Evolutionary conservation across 2,888 invertebrate genomes (phyloP).

Genomic region (Helobdella robusta): DNA sequence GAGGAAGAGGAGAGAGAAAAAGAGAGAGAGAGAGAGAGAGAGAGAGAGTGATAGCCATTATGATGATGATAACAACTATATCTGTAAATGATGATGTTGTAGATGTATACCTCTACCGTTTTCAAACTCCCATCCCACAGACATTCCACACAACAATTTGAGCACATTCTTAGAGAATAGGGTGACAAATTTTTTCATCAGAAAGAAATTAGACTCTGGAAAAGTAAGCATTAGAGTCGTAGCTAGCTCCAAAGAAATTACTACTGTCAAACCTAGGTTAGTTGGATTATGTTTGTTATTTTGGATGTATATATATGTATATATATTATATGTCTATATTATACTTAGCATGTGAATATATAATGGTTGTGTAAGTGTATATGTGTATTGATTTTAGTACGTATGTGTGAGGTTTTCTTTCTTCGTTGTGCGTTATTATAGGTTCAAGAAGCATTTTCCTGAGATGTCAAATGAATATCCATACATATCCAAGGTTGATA

Average conservation of each 20-base stretch:
- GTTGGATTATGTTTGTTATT: background rate
- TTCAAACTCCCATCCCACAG: too few species aligned
- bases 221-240: constrained; percentile 5
- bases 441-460: constrained; percentile 22
- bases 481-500: constrained; percentile 21
- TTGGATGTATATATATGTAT: background rate
- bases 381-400: background rate
- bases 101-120: too few species aligned
- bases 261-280: constrained; percentile 18
- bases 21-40: too few species aligned
- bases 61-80: too few species aligned
- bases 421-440: background rate
- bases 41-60: too few species aligned
- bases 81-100: too few species aligned
- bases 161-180: constrained; percentile 17
- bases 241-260: constrained; percentile 11
- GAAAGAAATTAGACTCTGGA: background rate
- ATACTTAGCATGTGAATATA: background rate
- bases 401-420: background rate
- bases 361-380: background rate
- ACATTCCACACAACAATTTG: constrained; percentile 14
- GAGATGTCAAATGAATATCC: constrained; percentile 18
- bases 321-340: background rate
- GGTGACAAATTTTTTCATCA: constrained; percentile 4
- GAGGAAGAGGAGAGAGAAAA: too few species aligned